Base-by-base conservation (phyloP, 2,113 vertebrate species). In the Conger conger region DNA sequence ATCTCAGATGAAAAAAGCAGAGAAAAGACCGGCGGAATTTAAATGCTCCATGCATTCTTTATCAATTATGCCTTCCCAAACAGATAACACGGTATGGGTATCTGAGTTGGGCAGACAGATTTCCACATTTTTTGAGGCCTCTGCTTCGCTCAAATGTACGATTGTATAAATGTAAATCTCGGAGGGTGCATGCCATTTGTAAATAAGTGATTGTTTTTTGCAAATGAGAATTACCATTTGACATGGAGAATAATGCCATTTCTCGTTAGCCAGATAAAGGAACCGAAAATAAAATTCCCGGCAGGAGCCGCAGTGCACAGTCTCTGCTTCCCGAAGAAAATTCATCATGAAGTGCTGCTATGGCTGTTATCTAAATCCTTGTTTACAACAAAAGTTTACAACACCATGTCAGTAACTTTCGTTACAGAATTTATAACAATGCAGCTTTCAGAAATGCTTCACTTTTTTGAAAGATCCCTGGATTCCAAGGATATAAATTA, bases 161-260 rank as follows among this genome's bases (percentile, higher is more conserved):
- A 27, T 81, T 13, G 36, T 40, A 20, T 76, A 60, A 20, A 20
- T 30, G 37, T 60, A 79, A 85, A 85, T 36, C 57, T 82, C 36
- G 20, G 40, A 85, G 83, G 35, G 63, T 68, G 76, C 85, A 85
- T n/a, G n/a, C n/a, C 57, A 79, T 37, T 68, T 53, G 73, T 82
- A 40, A 76, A 82, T 86, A 54, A 77, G 82, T 86, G 76, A 86
- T 85, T 79, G 77, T 42, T 77, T 79, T 60, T 8, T 15, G 53
- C 76, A 85, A 79, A 54, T 68, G 76, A 42, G 50, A 80, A 78
- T 82, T n/a, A 30, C 73, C 30, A 17, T 54, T 76, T 87, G 82
- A 73, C 57, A 82, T 16, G 54, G 54, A 73, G 53, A 80, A 11
- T 76, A 73, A 79, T 35, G 68, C 60, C 86, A 85, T 54, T 63